These are phyloP conservation scores for Melanchra persicariae DNA, from an alignment of 2,888 invertebrate genomes.

Conservation along the genomic window DNA sequence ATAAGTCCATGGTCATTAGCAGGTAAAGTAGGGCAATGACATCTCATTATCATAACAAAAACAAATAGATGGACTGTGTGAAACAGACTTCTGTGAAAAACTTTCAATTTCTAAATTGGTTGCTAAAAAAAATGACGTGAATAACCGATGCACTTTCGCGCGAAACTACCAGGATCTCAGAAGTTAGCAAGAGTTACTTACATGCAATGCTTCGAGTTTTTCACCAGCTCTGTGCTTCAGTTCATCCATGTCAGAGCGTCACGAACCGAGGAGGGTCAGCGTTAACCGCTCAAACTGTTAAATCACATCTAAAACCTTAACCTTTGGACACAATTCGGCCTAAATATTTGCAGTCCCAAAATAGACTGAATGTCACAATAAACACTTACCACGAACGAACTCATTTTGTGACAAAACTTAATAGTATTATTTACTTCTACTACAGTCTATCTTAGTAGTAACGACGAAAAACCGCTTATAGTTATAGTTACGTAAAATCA, in stretches of 20 bases:
- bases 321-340: constrained; percentile 88
- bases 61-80: constrained; percentile 52
- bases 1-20: constrained; percentile 79
- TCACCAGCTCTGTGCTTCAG: constrained; percentile 86
- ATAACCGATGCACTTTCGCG: constrained; percentile 75
- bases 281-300: constrained; percentile 78
- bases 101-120: constrained; percentile 57
- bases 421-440: constrained; percentile 49
- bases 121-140: constrained; percentile 68
- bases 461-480: constrained; percentile 61
- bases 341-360: constrained; percentile 84
- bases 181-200: constrained; percentile 77
- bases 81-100: constrained; percentile 17
- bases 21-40: constrained; percentile 73
- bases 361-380: constrained; percentile 83
- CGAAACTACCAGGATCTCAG: constrained; percentile 77
- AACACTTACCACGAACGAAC: constrained; percentile 59
- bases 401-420: constrained; percentile 63
- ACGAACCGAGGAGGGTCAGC: constrained; percentile 74
- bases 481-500: constrained; percentile 67
- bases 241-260: constrained; percentile 85
- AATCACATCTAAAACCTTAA: constrained; percentile 85
- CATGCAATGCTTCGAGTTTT: constrained; percentile 87
- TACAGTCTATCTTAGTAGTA: constrained; percentile 52
- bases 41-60: constrained; percentile 71